Percentiles rank a stretch among this genome's conserved stretches.
Evolutionary conservation across 2,888 invertebrate genomes (phyloP).

Genomic region (Drosophila parthenogenetica): DNA sequence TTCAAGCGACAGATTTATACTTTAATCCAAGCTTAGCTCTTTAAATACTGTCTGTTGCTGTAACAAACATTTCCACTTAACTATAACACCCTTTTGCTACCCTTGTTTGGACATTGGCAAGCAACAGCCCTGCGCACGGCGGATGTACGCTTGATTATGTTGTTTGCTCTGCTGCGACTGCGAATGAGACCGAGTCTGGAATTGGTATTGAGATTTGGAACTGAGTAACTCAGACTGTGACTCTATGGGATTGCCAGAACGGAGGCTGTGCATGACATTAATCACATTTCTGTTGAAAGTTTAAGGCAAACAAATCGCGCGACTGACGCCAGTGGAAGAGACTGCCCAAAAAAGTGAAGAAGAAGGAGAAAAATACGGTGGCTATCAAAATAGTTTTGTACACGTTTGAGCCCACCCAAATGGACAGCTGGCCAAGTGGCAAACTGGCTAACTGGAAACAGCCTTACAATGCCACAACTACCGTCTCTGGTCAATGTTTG

Average conservation of each 20-base stretch:
- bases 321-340: slow-evolving; percentile 67
- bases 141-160: slow-evolving; percentile 80
- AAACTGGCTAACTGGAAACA: not conserved
- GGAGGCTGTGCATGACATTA: slow-evolving; percentile 66
- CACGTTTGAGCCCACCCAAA: slow-evolving; percentile 79
- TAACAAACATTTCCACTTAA: not conserved
- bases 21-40: too few relatives aligned
- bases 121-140: slow-evolving; percentile 20
- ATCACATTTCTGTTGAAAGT: slow-evolving; percentile 68
- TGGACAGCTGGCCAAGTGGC: slow-evolving; percentile 49
- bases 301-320: slow-evolving; percentile 62
- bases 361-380: slow-evolving; percentile 58
- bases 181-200: slow-evolving; percentile 4
- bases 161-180: slow-evolving; percentile 56
- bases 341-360: too few relatives aligned
- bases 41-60: not conserved
- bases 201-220: slow-evolving; percentile 20
- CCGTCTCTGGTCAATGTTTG: slow-evolving; percentile 53
- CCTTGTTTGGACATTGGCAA: not conserved
- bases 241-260: slow-evolving; percentile 12
- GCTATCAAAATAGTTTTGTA: slow-evolving; percentile 77
- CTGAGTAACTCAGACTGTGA: slow-evolving; percentile 20
- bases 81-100: not conserved
- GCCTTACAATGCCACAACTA: slow-evolving; percentile 13
- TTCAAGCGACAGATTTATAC: too few relatives aligned